Conservation (phyloP, 1,140 invertebrate species). For the Coelopa frigida region DNA sequence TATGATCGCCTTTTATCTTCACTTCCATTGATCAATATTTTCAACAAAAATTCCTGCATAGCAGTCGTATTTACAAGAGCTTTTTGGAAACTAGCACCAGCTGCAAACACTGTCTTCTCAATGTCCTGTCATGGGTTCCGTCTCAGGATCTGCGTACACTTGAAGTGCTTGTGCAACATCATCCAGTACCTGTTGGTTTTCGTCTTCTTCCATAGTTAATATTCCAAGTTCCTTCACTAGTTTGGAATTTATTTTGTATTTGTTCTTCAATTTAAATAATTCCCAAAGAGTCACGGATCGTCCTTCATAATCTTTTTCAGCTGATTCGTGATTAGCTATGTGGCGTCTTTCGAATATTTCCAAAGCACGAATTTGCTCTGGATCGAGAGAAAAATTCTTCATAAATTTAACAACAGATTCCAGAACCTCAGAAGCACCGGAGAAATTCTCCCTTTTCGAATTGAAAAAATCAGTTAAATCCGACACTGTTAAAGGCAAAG, state of each 20-base stretch:
- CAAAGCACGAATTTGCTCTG: conserved; percentile 32
- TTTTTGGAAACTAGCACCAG: no score
- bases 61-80: conserved; percentile 30
- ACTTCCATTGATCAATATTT: conserved; percentile 28
- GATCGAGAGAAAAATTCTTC: conserved; percentile 34
- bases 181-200: conserved; percentile 4
- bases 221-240: conserved; percentile 20
- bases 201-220: conserved; percentile 18
- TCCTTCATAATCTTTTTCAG: conserved; percentile 32
- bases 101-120: neutral
- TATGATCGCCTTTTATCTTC: conserved; percentile 18
- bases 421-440: conserved; percentile 16
- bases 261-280: conserved; percentile 31
- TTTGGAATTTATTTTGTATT: conserved; percentile 23
- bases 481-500: conserved; percentile 32
- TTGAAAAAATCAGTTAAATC: conserved; percentile 34
- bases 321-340: conserved; percentile 20
- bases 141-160: no score
- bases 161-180: no score
- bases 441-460: conserved; percentile 21
- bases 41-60: conserved; percentile 34
- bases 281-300: conserved; percentile 34
- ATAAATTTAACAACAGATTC: conserved; percentile 28
- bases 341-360: conserved; percentile 29
- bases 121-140: no score